phyloP scores from a whole-genome alignment of 2,113 vertebrate genomes.

The Struthidea cinerea region DNA sequence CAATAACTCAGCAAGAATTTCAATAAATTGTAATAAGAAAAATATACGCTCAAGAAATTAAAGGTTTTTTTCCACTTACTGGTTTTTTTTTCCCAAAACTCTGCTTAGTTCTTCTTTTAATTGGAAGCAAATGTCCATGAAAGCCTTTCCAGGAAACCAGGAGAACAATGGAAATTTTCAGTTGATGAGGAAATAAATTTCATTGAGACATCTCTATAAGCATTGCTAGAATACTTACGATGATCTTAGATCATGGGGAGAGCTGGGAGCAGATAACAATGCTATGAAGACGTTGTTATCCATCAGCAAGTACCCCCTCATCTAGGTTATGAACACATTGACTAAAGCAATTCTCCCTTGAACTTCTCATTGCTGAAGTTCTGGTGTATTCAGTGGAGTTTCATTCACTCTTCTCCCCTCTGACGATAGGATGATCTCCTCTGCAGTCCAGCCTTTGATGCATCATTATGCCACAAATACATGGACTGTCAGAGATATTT shows the following conservation, averaged over 20 bases:
- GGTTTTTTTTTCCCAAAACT: neutral
- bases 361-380: neutral
- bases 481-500: neutral
- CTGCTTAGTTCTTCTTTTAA: neutral
- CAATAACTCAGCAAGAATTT: neutral
- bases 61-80: neutral
- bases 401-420: neutral
- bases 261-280: neutral
- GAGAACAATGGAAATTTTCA: neutral
- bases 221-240: neutral
- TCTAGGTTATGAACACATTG: neutral
- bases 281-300: neutral
- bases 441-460: neutral
- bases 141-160: neutral
- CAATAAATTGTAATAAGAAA: neutral
- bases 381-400: neutral
- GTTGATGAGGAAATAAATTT: neutral
- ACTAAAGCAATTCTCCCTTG: neutral
- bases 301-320: neutral
- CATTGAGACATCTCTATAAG: neutral
- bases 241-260: neutral
- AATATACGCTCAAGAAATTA: neutral
- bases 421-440: neutral
- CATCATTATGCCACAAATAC: neutral
- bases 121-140: fast-evolving